Evolutionary conservation across 2,113 vertebrate species (phyloP), one percentile per base, ranked within the genome.

Genomic region (Nyctereutes procyonoides): DNA sequence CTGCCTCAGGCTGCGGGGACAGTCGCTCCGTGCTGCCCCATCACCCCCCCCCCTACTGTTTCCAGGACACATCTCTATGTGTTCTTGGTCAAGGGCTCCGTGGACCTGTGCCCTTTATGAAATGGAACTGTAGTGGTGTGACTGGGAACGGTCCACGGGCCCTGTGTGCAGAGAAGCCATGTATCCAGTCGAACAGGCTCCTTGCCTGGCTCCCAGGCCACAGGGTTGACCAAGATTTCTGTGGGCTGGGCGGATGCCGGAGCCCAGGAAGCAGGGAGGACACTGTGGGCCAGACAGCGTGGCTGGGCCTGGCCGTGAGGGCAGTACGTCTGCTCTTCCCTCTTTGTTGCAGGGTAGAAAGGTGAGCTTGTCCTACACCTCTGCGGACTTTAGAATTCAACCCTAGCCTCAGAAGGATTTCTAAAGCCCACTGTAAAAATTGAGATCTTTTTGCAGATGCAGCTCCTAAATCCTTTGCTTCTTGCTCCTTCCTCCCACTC

Each of bases 181-280:
- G 2, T 38, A 92, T 92, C 93, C 92, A 92, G 79, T 88, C 86
- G 84, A 97, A 96, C 97, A 97, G 98, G 97, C 9, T 79, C 83
- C 97, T 96, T 91, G 60, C 96, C 95, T 97, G 97, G 94, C 95
- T 97, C 93, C 90, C 62, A 38, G 67, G 63, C 32, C 58, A 17
- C n/a, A n/a, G 67, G 24, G n/a, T 12, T 53, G 79, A 88, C 53
- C 67, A 81, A 92, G 93, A 77, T 93, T 96, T 43, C 71, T 97
- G 95, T 55, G 48, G 90, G 90, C 95, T 14, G 2, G 38, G 26
- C 98, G 97, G 98, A 97, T 96, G 98, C 98, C 89, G 62, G 86
- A 93, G 32, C 28, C 35, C 1, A 5, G 89, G 88, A 89, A 96
- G 80, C 97, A 62, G 84, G 92, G 96, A 97, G 84, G 88, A 95